phyloP scores from a whole-genome alignment of 2,888 invertebrate species.

The Drosophila sordidula region DNA sequence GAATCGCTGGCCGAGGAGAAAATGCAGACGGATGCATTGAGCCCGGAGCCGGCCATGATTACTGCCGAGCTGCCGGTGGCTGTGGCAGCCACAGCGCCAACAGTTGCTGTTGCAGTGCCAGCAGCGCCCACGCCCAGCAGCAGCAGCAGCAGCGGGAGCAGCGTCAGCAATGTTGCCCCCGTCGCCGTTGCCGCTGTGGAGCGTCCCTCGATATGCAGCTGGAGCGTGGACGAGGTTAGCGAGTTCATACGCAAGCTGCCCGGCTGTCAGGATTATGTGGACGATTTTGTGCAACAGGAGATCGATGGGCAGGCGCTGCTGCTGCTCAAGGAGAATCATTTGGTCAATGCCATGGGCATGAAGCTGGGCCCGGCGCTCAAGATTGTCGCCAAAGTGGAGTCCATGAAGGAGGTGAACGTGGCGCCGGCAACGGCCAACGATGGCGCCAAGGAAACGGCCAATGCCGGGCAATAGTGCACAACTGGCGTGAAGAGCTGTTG shows the following conservation, averaged over 20 bases:
- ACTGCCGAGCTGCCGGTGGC: conserved; percentile 33
- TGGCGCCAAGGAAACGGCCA: conserved; percentile 47
- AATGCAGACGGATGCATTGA: conserved; percentile 65
- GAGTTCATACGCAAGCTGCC: conserved; percentile 95
- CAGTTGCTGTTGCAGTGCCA: conserved; percentile 2
- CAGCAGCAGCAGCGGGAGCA: not conserved
- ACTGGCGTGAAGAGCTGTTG: not conserved
- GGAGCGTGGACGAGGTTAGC: conserved; percentile 93
- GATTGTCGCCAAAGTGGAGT: conserved; percentile 96
- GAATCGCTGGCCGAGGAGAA: conserved; percentile 75
- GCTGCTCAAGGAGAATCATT: conserved; percentile 96
- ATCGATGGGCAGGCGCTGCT: conserved; percentile 98
- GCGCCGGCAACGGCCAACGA: conserved; percentile 47
- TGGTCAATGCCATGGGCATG: conserved; percentile 97
- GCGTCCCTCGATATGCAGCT: conserved; percentile 82
- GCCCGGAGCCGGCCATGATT: conserved; percentile 22
- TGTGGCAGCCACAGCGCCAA: conserved; percentile 16
- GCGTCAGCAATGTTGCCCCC: conserved; percentile 3
- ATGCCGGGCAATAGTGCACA: conserved; percentile 53
- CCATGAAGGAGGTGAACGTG: conserved; percentile 86
- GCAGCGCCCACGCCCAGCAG: conserved; percentile 7
- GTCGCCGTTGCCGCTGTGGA: conserved; percentile 46
- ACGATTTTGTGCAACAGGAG: conserved; percentile 97
- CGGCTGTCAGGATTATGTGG: conserved; percentile 96
- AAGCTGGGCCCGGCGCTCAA: conserved; percentile 98